Percentiles rank a stretch among this genome's conserved stretches.
These are phyloP conservation scores for Sisor rabdophorus DNA, from an alignment of 2,113 vertebrate species.

Conservation along the genomic window DNA sequence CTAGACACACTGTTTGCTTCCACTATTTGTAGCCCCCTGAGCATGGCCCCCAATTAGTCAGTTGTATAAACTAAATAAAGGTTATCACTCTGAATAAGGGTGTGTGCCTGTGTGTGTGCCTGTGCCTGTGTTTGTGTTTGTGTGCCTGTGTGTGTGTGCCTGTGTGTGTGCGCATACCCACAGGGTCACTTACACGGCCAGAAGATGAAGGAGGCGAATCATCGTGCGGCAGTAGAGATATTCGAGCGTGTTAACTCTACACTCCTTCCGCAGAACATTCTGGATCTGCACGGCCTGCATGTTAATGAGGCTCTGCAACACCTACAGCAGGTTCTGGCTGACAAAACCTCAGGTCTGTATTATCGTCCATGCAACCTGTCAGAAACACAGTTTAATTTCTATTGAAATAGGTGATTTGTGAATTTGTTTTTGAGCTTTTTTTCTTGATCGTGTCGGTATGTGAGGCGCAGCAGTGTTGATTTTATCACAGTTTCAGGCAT, in stretches of 20 bases:
- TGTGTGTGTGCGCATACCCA: neutral
- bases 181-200: constrained; percentile 87
- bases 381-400: neutral
- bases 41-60: too few relatives aligned
- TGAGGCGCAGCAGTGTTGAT: neutral
- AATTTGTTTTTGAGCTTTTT: too few relatives aligned
- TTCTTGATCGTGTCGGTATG: neutral
- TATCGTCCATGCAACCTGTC: too few relatives aligned
- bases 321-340: constrained; percentile 75
- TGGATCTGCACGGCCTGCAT: constrained; percentile 95
- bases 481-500: neutral
- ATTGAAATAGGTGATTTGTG: too few relatives aligned
- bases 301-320: constrained; percentile 87
- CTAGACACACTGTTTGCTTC: too few relatives aligned
- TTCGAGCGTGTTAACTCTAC: constrained; percentile 87
- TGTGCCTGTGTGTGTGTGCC: constrained; percentile 6
- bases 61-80: too few relatives aligned
- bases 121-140: neutral
- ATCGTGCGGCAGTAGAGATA: constrained; percentile 84
- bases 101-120: too few relatives aligned
- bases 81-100: too few relatives aligned
- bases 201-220: constrained; percentile 89
- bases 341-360: constrained; percentile 80
- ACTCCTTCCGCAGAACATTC: constrained; percentile 84
- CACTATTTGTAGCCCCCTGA: too few relatives aligned